Conservation (phyloP, 2,888 invertebrate genomes). For the Thera britannica region DNA sequence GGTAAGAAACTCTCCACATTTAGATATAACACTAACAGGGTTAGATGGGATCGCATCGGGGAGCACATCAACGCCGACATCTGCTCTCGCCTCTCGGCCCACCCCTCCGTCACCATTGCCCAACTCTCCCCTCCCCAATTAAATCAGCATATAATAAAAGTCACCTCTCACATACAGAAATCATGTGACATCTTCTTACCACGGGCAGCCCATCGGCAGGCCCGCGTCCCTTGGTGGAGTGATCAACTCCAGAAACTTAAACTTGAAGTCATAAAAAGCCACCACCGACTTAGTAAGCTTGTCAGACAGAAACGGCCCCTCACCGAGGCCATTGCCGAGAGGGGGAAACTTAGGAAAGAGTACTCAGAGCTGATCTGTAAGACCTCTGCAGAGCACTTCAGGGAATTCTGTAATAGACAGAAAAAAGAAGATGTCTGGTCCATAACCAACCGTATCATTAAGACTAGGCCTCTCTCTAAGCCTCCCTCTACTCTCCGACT, state of each 20-base stretch:
- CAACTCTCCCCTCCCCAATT: neutral
- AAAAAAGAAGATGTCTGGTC: constrained; percentile 11
- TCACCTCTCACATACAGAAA: neutral
- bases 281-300: neutral
- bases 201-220: neutral
- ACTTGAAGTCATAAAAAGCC: neutral
- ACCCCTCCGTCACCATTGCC: neutral
- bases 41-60: neutral
- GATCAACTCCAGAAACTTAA: neutral
- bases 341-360: neutral
- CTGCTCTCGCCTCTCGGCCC: too few relatives aligned
- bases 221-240: constrained; percentile 1
- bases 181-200: constrained; percentile 2
- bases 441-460: neutral
- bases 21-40: neutral
- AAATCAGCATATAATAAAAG: neutral
- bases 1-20: neutral
- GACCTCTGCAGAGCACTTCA: neutral
- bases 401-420: neutral
- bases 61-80: neutral
- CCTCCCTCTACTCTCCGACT: constrained; percentile 1
- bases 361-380: neutral
- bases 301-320: neutral
- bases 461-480: neutral
- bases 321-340: neutral